Base-by-base conservation (phyloP, 2,113 vertebrate species). In the Oreochromis spilurus region DNA sequence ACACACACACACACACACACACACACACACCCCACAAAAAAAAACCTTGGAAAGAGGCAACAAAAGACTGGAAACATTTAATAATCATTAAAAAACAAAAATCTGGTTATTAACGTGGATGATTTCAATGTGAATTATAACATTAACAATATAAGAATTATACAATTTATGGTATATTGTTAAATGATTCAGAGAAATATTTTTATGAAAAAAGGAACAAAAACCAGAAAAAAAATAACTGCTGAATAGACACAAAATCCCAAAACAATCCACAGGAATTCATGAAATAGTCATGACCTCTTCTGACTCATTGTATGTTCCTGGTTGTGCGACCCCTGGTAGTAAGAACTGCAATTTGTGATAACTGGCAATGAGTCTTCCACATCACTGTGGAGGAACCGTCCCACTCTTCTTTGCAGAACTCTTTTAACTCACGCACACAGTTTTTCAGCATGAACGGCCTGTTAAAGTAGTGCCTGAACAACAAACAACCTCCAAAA, bases 171-270 rank as follows among this genome's bases (percentile, higher is more conserved):
- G 70, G 10, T 77, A 21, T 2, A 19, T n/a, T n/a, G 26, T 50
- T 77, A 77, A 77, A 77, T n/a, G 24, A 29, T 75, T 75, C 67
- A 5, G 67, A 75, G 4, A 48, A 31, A 77, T 7, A 7, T 19
- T 19, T 77, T 29, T 17, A 75, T 11, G 17, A 11, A 31, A 75
- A 17, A 7, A 7, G 16, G 45, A 77, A 77, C 43, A 77, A 75
- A 77, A 50, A 31, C 9, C 13, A 40, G n/a, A 70, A 5, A 6
- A 6, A 11, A 45, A 50, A 50, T 6, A 31, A n/a, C 17, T 77
- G 45, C 17, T 52, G 72, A 77, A 52, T 77, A 1, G 70, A 48
- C 70, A 77, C 9, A 48, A 50, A 31, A 12, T 77, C 26, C 43
- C 16, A 31, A 31, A 29, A 77, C 26, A 12, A 26, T 9, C 17